Evolutionary conservation across 1,140 invertebrate genomes (phyloP).

Genomic region (Ceratina japonica): DNA sequence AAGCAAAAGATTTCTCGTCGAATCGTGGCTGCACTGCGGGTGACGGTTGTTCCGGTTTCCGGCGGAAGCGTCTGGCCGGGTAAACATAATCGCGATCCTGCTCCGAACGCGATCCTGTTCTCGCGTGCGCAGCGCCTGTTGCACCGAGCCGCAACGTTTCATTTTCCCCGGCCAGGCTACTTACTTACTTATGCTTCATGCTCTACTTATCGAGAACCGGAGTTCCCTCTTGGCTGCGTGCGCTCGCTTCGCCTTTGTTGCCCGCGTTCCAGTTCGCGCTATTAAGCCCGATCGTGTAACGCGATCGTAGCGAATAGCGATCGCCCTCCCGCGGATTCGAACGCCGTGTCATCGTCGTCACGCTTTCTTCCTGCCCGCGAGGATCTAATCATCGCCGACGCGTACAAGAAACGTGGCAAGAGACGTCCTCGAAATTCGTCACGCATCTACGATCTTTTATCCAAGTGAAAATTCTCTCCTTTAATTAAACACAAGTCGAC

Average conservation of each 20-base stretch:
- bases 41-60: constrained; percentile 24
- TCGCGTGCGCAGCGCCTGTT: constrained; percentile 16
- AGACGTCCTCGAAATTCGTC: too few relatives aligned
- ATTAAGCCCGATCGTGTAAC: constrained; percentile 43
- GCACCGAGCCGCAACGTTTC: constrained; percentile 24
- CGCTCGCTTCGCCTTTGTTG: constrained; percentile 58
- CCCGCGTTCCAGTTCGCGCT: constrained; percentile 53
- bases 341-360: constrained; percentile 26
- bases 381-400: not conserved
- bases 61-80: constrained; percentile 33
- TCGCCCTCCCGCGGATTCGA: not conserved
- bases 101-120: not conserved
- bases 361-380: not conserved
- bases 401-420: not conserved
- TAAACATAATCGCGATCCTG: constrained; percentile 35
- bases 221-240: constrained; percentile 59
- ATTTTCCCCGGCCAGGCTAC: constrained; percentile 25
- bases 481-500: too few relatives aligned
- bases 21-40: too few relatives aligned
- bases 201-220: constrained; percentile 76
- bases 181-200: constrained; percentile 69
- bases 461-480: too few relatives aligned
- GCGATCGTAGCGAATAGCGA: constrained; percentile 33
- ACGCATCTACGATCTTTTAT: too few relatives aligned
- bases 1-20: too few relatives aligned